Evolutionary conservation across 1,140 invertebrate genomes (phyloP).

Genomic region (Bombus consobrinus): DNA sequence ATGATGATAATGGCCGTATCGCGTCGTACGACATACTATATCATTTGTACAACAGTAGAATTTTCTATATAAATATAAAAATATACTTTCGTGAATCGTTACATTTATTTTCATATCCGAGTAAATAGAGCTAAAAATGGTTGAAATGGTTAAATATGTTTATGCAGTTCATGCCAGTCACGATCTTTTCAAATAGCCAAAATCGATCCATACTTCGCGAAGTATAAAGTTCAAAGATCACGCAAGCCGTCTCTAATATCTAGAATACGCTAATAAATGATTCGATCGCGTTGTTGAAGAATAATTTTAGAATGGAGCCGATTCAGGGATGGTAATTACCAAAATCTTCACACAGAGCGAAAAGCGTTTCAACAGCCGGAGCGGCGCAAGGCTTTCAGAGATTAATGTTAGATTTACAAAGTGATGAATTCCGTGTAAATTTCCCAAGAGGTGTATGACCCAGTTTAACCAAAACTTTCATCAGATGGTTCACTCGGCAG

Average conservation of each 20-base stretch:
- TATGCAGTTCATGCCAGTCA: not conserved
- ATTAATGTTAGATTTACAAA: conserved; percentile 44
- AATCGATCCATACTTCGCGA: not conserved
- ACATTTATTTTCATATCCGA: too few species aligned
- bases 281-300: not conserved
- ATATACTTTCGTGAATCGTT: not conserved
- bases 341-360: not conserved
- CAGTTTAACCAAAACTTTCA: conserved; percentile 23
- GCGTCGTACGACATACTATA: too few species aligned
- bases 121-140: too few species aligned
- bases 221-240: not conserved
- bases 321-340: not conserved
- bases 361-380: not conserved
- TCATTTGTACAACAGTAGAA: too few species aligned
- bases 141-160: too few species aligned
- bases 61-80: too few species aligned
- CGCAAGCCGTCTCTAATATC: not conserved
- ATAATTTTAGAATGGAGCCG: not conserved
- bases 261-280: not conserved
- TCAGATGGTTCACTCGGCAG: not conserved
- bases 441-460: conserved; percentile 3
- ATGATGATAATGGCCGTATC: too few species aligned
- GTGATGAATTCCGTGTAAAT: conserved; percentile 36
- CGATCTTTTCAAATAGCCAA: not conserved
- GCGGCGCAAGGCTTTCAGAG: not conserved